A percentile compares a stretch with the other conserved stretches of the same genome.
These are phyloP conservation scores for Poecilia latipinna DNA, from an alignment of 2,113 vertebrate genomes.

Conservation along the genomic window DNA sequence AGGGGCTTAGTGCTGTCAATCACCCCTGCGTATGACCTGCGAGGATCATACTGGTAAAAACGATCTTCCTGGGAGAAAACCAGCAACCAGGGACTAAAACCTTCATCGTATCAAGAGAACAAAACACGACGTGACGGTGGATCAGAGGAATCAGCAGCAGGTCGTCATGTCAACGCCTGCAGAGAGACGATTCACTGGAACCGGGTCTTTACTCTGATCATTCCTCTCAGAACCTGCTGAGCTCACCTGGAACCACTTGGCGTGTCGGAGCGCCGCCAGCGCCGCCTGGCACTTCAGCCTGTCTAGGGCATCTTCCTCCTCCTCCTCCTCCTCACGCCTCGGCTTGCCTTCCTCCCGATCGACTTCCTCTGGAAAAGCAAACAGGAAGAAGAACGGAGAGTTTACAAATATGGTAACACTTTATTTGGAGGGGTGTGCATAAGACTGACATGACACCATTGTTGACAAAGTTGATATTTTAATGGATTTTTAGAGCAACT, in stretches of 20 bases:
- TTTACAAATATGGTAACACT: conserved; percentile 2
- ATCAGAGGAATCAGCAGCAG: not conserved
- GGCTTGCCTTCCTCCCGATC: conserved; percentile 9
- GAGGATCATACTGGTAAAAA: not conserved
- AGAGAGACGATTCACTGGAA: not conserved
- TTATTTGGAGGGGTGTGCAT: too few species aligned
- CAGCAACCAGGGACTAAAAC: not conserved
- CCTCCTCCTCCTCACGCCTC: conserved; percentile 31
- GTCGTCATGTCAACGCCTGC: not conserved
- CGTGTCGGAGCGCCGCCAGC: conserved; percentile 92
- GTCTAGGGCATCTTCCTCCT: conserved; percentile 85
- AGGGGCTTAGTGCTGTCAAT: too few species aligned
- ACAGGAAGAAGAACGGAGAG: conserved; percentile 51
- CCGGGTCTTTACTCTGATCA: not conserved
- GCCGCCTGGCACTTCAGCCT: conserved; percentile 90
- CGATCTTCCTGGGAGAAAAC: not conserved
- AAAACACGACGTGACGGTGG: not conserved
- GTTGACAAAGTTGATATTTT: too few species aligned
- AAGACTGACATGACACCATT: too few species aligned
- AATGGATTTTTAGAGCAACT: too few species aligned
- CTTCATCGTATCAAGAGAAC: too few species aligned
- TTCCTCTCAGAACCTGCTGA: not conserved
- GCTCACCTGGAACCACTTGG: conserved; percentile 98
- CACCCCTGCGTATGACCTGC: too few species aligned
- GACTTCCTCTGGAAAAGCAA: conserved; percentile 64